Conservation (phyloP, 2,888 invertebrate species). For the Pammene fasciana region DNA sequence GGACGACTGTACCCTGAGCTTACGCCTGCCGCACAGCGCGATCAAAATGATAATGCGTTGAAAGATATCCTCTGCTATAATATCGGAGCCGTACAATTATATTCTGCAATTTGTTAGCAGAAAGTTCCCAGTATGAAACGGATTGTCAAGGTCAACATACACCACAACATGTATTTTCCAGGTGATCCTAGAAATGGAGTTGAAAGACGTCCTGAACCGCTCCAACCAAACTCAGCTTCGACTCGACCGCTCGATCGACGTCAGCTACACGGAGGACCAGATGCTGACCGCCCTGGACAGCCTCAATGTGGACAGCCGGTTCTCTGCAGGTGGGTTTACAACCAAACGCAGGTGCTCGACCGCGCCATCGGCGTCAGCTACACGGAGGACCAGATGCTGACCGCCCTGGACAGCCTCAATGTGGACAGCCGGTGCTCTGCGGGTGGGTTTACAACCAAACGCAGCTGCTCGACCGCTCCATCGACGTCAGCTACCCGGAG, state of each 20-base stretch:
- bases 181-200: slow-evolving; percentile 72
- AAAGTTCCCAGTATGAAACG: too few relatives aligned
- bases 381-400: slow-evolving; percentile 76
- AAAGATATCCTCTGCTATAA: slow-evolving; percentile 67
- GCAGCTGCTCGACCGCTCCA: slow-evolving; percentile 66
- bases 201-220: slow-evolving; percentile 71
- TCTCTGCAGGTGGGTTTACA: slow-evolving; percentile 61
- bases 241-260: slow-evolving; percentile 71
- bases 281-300: slow-evolving; percentile 71
- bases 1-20: too few relatives aligned
- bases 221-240: slow-evolving; percentile 65
- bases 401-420: slow-evolving; percentile 68
- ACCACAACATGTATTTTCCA: slow-evolving; percentile 44
- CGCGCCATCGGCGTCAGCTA: slow-evolving; percentile 75
- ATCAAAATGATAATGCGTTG: too few relatives aligned
- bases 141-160: too few relatives aligned
- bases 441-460: slow-evolving; percentile 63
- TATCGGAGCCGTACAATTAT: slow-evolving; percentile 57
- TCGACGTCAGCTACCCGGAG: slow-evolving; percentile 76
- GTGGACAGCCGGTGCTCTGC: slow-evolving; percentile 66
- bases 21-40: too few relatives aligned
- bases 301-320: slow-evolving; percentile 67
- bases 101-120: too few relatives aligned
- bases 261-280: slow-evolving; percentile 77
- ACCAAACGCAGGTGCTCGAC: slow-evolving; percentile 64